Percentiles rank a stretch among this genome's conserved stretches.
Evolutionary conservation across 1,140 invertebrate species (phyloP).

Genomic region (Rhagoletis zephyria): DNA sequence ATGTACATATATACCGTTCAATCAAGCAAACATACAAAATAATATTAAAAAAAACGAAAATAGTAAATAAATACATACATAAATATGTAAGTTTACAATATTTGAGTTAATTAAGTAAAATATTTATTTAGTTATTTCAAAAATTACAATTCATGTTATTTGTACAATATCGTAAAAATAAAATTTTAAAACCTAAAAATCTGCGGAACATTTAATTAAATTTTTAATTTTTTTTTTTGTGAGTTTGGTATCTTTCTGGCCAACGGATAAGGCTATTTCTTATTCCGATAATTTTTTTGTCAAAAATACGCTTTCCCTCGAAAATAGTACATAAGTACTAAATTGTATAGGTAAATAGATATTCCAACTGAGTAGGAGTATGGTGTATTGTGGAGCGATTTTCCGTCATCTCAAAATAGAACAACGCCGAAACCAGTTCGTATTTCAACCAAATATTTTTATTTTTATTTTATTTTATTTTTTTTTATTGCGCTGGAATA

Average conservation of each 20-base stretch:
- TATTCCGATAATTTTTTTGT: not conserved
- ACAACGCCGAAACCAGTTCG: no score
- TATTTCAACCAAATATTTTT: no score
- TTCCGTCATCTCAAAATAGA: no score
- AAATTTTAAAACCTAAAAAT: conserved; percentile 41
- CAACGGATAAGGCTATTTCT: not conserved
- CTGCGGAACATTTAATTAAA: not conserved
- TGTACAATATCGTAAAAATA: conserved; percentile 51
- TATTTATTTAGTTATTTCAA: conserved; percentile 49
- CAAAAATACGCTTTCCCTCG: no score
- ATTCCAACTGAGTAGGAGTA: no score
- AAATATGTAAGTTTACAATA: not conserved
- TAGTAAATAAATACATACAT: not conserved
- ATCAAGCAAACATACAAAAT: not conserved
- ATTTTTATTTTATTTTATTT: no score
- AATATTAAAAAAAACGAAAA: not conserved
- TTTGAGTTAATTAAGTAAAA: conserved; percentile 51
- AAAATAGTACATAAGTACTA: no score
- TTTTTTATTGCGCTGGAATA: no score
- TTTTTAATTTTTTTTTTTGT: not conserved
- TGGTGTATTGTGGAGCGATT: no score
- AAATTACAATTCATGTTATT: conserved; percentile 50
- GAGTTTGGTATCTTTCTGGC: not conserved
- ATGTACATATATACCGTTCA: not conserved
- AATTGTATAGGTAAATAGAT: no score